Conservation (phyloP, 2,113 vertebrate species). For the Psophia crepitans region DNA sequence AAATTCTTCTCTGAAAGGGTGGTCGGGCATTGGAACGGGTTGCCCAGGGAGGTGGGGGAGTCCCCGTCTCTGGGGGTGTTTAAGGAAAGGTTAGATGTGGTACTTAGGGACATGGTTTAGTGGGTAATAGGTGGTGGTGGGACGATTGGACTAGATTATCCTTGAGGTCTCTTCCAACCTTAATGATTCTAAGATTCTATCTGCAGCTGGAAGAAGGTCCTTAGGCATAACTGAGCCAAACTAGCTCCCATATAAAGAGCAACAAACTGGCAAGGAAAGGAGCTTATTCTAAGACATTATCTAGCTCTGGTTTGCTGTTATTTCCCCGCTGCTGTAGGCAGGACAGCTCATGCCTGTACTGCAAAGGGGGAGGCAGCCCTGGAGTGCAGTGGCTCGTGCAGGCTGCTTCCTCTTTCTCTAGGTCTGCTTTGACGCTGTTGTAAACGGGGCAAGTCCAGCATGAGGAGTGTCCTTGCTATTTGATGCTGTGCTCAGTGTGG, state of each 20-base stretch:
- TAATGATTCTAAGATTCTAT: no score
- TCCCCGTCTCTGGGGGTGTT: no score
- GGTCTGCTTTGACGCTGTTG: not conserved
- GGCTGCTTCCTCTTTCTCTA: accelerated
- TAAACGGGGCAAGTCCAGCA: accelerated
- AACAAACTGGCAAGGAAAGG: not conserved
- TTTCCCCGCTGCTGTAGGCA: accelerated
- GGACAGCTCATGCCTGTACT: accelerated
- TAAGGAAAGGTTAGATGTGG: no score
- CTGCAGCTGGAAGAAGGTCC: not conserved
- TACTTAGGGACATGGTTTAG: no score
- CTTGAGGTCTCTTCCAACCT: no score
- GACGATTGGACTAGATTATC: no score
- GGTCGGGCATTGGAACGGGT: no score
- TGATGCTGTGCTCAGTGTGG: not conserved
- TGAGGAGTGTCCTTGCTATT: accelerated
- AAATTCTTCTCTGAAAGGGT: no score
- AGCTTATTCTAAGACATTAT: accelerated
- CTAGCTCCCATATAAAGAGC: not conserved
- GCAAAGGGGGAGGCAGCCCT: no score
- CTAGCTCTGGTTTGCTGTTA: not conserved
- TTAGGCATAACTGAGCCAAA: not conserved
- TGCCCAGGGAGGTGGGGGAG: no score
- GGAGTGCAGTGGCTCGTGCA: no score
- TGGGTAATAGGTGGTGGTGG: no score